Conservation (phyloP, 2,797 vertebrate genomes). For the Anabacerthia variegaticeps region DNA sequence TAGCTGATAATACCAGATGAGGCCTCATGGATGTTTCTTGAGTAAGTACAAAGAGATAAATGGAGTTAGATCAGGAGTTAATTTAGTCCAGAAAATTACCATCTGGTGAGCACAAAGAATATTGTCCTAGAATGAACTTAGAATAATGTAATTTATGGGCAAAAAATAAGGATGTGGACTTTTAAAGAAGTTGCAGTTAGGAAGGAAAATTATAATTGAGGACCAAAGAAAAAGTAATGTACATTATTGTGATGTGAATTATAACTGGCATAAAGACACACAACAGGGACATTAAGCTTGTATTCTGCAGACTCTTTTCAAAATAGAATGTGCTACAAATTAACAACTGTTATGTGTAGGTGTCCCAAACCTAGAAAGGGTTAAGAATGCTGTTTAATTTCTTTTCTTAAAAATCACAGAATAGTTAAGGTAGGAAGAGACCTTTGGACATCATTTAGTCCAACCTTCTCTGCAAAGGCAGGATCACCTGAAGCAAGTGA, state of each 20-base stretch:
- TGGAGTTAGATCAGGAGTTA: neutral
- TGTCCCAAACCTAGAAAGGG: neutral
- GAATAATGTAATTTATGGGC: neutral
- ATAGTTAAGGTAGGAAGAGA: neutral
- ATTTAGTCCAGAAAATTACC: neutral
- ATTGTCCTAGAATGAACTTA: neutral
- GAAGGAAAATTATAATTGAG: neutral
- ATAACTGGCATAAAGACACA: neutral
- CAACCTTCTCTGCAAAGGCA: neutral
- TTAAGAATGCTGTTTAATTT: neutral
- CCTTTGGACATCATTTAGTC: neutral
- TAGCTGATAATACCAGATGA: neutral
- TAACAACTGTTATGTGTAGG: neutral
- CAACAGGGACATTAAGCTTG: neutral
- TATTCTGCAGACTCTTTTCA: neutral
- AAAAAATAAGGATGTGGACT: neutral
- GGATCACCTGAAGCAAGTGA: neutral
- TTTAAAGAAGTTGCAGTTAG: neutral
- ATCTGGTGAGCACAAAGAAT: neutral
- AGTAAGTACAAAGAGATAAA: neutral
- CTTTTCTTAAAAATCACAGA: neutral
- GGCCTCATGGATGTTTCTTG: fast-evolving
- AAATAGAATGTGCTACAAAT: slow-evolving; percentile 12
- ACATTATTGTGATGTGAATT: neutral
- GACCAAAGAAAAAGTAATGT: neutral